Percentiles rank a stretch among this genome's conserved stretches.
Evolutionary conservation across 2,113 vertebrate genomes (phyloP).

Genomic region (Talpa occidentalis): DNA sequence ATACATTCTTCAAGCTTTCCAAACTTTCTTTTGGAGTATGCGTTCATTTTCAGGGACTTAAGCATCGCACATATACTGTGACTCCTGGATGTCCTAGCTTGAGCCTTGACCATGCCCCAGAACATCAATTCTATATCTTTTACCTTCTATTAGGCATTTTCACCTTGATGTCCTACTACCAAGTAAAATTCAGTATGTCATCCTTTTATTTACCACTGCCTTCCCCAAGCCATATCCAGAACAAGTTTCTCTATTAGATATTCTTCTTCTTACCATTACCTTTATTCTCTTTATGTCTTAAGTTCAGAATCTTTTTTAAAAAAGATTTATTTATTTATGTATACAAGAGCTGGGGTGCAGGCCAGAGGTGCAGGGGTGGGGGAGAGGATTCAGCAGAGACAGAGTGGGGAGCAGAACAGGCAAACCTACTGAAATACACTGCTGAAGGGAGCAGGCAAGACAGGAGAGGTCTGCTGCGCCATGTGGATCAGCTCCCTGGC

Average conservation of each 20-base stretch:
- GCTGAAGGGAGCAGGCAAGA: too few species aligned
- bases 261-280: not conserved
- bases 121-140: not conserved
- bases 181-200: not conserved
- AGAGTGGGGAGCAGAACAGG: too few species aligned
- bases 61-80: not conserved
- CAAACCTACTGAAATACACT: too few species aligned
- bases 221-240: not conserved
- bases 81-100: not conserved
- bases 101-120: not conserved
- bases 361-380: too few species aligned
- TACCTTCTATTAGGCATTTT: not conserved
- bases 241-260: not conserved
- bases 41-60: not conserved
- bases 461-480: too few species aligned
- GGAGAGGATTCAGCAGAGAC: too few species aligned
- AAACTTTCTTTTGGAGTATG: not conserved
- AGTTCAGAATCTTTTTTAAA: not conserved
- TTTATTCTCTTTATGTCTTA: slow-evolving; percentile 24
- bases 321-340: too few species aligned
- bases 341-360: too few species aligned
- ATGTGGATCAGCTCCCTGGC: too few species aligned
- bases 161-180: not conserved
- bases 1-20: not conserved
- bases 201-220: not conserved